Base-by-base conservation (phyloP, 2,797 vertebrate species). In the Botia kubotai region DNA sequence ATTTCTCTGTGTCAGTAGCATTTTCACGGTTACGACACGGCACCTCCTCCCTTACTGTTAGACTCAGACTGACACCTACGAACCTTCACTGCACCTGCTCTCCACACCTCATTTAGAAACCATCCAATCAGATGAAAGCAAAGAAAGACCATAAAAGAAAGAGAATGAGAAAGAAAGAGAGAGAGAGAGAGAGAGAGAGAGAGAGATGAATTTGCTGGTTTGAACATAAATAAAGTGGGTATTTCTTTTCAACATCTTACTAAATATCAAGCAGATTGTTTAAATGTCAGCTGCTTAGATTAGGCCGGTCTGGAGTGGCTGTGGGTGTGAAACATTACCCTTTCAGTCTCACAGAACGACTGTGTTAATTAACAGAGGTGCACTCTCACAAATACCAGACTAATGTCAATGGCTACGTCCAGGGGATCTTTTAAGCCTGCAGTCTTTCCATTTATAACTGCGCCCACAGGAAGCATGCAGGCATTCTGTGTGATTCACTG, bases 321-420 rank as follows among this genome's bases (percentile, higher is more conserved):
- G 86, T 46, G 82, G 80, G 79, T 86, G 83, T 63, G 78, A 89
- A 89, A 86, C 85, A 66, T 87, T 83, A 86, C 76, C 87, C 82
- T 89, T 90, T 89, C 36, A 84, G 86, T 87, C 85, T 69, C 85
- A 78, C 84, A 77, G 83, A 89, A 89, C 71, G 72, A 87, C 86
- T 88, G 80, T 33, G 62, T 82, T 90, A 89, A 92, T 91, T 91
- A 91, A 90, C 75, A 46, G 72, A 88, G 82, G 81, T 71, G 77
- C 81, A 72, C 76, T 83, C 79, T 86, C 79, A 91, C 84, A 93
- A 92, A 92, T 92, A 91, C 88, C 90, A 92, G 87, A 91, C 87
- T 89, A 91, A 93, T 93, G 91, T 92, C 92, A 93, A 71, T 89
- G 89, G 74, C 79, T 88, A 77, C 63, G 78, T 89, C 17, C 12